Evolutionary conservation across 2,797 vertebrate species (phyloP).

Genomic region (Syngnathus acus): DNA sequence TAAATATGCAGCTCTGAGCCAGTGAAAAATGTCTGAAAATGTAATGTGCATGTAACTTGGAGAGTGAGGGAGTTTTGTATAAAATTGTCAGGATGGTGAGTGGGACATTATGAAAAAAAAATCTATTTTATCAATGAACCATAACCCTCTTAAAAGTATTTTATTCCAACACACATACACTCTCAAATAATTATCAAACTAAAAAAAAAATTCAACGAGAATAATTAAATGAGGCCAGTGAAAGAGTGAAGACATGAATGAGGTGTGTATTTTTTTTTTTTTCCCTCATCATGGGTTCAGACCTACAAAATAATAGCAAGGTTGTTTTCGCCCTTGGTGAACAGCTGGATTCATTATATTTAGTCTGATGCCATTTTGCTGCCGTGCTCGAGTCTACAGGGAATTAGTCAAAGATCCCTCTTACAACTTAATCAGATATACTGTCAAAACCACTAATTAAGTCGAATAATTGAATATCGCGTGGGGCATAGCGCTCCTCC

Average conservation of each 20-base stretch:
- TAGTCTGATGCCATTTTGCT: slow-evolving; percentile 48
- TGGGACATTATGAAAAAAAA: neutral
- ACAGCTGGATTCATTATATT: slow-evolving; percentile 42
- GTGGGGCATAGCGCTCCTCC: slow-evolving; percentile 46
- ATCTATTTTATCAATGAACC: no score
- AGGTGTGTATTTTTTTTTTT: neutral
- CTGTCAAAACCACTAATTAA: slow-evolving; percentile 71
- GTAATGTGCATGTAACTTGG: neutral
- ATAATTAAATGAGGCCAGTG: neutral
- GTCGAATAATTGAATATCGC: slow-evolving; percentile 68
- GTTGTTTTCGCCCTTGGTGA: slow-evolving; percentile 33
- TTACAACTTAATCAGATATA: slow-evolving; percentile 71
- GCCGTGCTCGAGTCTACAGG: slow-evolving; percentile 52
- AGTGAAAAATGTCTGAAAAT: neutral
- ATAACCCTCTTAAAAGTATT: neutral
- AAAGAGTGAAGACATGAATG: neutral
- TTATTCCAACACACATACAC: neutral
- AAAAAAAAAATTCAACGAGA: neutral
- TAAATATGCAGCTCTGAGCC: slow-evolving; percentile 20
- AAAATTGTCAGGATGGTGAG: neutral
- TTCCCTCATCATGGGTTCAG: neutral
- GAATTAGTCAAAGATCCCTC: slow-evolving; percentile 64
- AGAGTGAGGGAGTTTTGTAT: neutral
- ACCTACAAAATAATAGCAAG: slow-evolving; percentile 9
- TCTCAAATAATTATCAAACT: neutral